Percentiles rank a stretch among this genome's conserved stretches.
Evolutionary conservation across 2,113 vertebrate species (phyloP).

Genomic region (Oreochromis spilurus): DNA sequence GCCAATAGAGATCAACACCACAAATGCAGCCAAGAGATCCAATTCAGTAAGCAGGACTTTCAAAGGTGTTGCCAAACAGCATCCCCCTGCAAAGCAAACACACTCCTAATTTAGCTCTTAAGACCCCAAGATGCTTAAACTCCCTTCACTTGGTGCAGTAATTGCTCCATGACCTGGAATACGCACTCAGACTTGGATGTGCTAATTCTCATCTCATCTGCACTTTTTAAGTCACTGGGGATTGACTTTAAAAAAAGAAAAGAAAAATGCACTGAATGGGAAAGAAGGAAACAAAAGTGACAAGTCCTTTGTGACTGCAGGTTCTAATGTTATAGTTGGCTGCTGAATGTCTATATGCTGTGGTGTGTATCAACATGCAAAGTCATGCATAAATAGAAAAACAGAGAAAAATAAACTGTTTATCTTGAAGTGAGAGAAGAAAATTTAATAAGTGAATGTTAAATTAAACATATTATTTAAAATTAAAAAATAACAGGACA

Average conservation of each 20-base stretch:
- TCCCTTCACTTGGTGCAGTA: background rate
- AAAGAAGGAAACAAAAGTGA: background rate
- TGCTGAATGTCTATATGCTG: background rate
- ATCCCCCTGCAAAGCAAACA: background rate
- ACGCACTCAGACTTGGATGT: background rate
- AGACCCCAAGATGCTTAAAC: background rate
- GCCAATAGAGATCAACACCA: background rate
- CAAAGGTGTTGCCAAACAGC: background rate
- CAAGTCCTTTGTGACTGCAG: background rate
- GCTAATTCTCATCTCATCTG: background rate
- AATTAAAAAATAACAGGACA: accelerated
- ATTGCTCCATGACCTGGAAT: background rate
- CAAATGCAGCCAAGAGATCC: background rate
- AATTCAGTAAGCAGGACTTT: background rate
- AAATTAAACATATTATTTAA: background rate
- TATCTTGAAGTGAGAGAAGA: background rate
- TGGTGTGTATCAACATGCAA: background rate
- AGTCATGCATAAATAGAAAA: background rate
- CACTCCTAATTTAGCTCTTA: background rate
- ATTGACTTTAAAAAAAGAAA: background rate
- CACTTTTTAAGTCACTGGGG: background rate
- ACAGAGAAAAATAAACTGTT: background rate
- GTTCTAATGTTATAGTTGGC: background rate
- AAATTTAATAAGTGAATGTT: background rate
- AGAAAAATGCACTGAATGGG: background rate